Percentiles rank a stretch among this genome's conserved stretches.
These are phyloP conservation scores for Babyrousa celebensis DNA, from an alignment of 2,797 vertebrate genomes.

Conservation along the genomic window DNA sequence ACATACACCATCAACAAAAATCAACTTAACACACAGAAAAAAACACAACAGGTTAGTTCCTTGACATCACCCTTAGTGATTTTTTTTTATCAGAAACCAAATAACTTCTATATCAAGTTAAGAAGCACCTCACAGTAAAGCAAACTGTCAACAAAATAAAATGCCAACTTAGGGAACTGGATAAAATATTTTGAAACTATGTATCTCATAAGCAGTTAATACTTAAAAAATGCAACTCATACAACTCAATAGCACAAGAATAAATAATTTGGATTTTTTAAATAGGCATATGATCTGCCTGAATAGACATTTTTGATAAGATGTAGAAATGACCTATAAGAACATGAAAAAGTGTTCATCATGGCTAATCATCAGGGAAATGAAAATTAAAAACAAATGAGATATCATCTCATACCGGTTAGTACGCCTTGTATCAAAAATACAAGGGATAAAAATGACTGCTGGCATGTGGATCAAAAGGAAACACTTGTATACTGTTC, in stretches of 20 bases:
- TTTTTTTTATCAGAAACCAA: neutral
- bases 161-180: neutral
- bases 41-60: neutral
- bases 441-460: neutral
- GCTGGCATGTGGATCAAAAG: neutral
- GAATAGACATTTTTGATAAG: neutral
- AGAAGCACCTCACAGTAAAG: neutral
- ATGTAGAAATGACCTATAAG: neutral
- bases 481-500: neutral
- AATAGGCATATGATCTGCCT: no score
- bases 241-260: neutral
- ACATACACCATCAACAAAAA: neutral
- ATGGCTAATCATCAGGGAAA: neutral
- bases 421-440: neutral
- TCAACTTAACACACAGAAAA: neutral
- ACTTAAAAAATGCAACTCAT: neutral
- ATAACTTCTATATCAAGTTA: no score
- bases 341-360: neutral
- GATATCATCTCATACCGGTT: neutral
- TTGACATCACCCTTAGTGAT: neutral
- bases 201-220: neutral
- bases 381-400: neutral
- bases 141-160: neutral
- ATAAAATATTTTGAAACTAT: neutral
- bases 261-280: neutral